Base-by-base conservation (phyloP, 2,797 vertebrate genomes). In the Setipinna tenuifilis region DNA sequence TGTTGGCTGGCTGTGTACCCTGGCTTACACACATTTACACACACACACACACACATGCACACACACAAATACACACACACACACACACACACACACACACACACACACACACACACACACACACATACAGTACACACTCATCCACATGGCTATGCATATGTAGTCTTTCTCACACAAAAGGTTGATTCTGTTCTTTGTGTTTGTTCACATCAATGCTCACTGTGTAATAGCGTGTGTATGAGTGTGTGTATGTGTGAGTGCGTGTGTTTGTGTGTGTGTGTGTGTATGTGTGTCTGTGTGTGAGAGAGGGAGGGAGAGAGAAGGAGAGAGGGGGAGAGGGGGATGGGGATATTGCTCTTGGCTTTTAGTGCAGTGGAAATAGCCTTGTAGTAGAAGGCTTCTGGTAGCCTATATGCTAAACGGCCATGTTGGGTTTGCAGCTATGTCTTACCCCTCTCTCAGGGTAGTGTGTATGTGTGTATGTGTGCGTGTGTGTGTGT, bases 211-310 rank as follows among this genome's bases (percentile, higher is more conserved):
- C 17, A 35, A 48, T 59, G 31, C 61, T 85, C 54, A 83, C 78
- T 86, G 61, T 65, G 31, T 86, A 61, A 78, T 75, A 46, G 31
- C 68, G 14, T 84, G 54, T 84, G 84, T 86, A 58, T 87, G 82
- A 87, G 61, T 65, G 11, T 80, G 12, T 80, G 12, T 82, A 68
- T 86, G 48, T 62, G 84, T 48, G 83, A 54, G 81, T 16, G 83
- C 78, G 82, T 83, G 59, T 85, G 85, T 84, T 25, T 54, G 82
- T 48, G 59, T 23, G 83, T 57, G 46, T 59, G 46, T 83, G 82
- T 86, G 78, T 84, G 17, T 75, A 31, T 81, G 41, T 58, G 58
- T 54, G 86, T 59, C 82, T 31, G 54, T 78, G 84, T 59, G 41
- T 58, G 54, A 46, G 86, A 54, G 83, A 25, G 48, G 23, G 2